Evolutionary conservation across 2,113 vertebrate genomes (phyloP), one percentile per base, ranked within the genome.

Genomic region (Echinops telfairi): DNA sequence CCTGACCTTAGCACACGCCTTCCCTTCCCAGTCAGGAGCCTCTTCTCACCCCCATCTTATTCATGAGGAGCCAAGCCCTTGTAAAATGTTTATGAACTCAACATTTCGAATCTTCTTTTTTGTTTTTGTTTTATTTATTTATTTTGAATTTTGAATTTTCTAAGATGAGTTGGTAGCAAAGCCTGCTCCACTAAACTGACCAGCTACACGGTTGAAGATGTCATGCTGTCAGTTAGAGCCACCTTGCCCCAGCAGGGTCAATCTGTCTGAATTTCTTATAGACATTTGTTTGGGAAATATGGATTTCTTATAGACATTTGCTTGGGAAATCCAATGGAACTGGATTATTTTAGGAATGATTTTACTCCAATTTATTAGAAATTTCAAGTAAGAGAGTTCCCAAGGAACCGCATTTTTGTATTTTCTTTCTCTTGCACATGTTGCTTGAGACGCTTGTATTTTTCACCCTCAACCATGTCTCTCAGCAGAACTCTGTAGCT

Each of bases 291-390:
- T 53, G 10, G 47, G 12, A 53, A 53, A 53, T 53, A 66, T 68
- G 33, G 25, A 58, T n/a, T 81, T 19, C 83, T 53, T 53, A 53
- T 6, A 53, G 47, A 53, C 47, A 53, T 53, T 53, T 6, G 47
- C 47, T 53, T 53, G 47, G 47, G 12, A 53, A 53, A 53, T 53
- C 31, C 58, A 88, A 53, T 27, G 31, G 78, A 83, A 88, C 31
- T 70, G 33, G 31, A 57, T 83, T 88, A 82, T 83, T 88, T 88
- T 68, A 77, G 89, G 70, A 83, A 60, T 70, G 19, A 36, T 53
- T 22, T 86, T 47, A 31, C 36, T 79, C 58, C 43, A 90, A 58
- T 83, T 83, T 88, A 36, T 88, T n/a, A 83, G 25, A 6, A 9
- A 83, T 83, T 88, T 78, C 47, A 83, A 27, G n/a, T 40, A 53